phyloP scores from a whole-genome alignment of 2,113 vertebrate species.

The Podiceps cristatus region DNA sequence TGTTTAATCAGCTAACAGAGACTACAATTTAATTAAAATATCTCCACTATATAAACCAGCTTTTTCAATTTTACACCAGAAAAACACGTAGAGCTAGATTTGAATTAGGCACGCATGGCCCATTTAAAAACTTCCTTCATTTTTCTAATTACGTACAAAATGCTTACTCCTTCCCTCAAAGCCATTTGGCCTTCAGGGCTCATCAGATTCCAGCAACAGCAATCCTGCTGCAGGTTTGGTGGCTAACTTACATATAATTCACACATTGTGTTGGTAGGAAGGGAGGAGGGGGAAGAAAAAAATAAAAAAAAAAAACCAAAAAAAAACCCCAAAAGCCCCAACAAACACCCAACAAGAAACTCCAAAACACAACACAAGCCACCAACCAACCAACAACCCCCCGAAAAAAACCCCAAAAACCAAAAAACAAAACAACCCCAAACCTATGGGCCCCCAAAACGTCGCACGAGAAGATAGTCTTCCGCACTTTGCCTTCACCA shows the following conservation, averaged over 20 bases:
- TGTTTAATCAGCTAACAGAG: not conserved
- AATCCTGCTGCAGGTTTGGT: not conserved
- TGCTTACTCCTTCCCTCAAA: not conserved
- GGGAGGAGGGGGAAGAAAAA: not conserved
- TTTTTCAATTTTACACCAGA: not conserved
- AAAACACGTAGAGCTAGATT: not conserved
- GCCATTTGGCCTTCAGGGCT: not conserved
- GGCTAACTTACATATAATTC: not conserved
- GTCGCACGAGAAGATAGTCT: not conserved
- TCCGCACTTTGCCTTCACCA: not conserved
- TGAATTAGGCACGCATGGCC: not conserved
- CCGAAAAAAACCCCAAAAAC: too few relatives aligned
- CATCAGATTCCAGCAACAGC: not conserved
- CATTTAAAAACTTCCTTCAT: not conserved
- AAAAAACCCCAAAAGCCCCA: not conserved
- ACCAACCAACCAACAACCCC: too few relatives aligned
- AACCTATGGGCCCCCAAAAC: too few relatives aligned
- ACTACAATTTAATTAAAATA: not conserved
- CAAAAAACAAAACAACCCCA: too few relatives aligned
- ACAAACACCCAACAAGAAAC: not conserved
- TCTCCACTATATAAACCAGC: not conserved
- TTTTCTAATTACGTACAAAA: not conserved
- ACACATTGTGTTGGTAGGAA: fast-evolving
- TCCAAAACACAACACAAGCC: too few relatives aligned
- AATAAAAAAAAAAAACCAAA: not conserved